Base-by-base conservation (phyloP, 1,140 invertebrate genomes). In the Adelges cooleyi region DNA sequence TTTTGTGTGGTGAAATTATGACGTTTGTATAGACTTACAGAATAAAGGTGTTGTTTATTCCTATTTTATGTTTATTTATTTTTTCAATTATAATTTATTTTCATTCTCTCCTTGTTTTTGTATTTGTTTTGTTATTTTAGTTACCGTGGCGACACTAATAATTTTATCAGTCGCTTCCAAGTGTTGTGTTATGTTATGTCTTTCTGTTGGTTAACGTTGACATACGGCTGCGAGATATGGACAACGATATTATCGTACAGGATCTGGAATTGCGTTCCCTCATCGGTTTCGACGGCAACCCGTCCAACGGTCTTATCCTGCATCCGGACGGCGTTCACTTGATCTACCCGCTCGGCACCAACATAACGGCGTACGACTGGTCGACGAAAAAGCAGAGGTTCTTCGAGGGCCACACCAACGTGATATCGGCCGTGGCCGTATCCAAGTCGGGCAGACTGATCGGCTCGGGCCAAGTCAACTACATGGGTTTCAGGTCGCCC, bases 391-490 rank as follows among this genome's bases (percentile, higher is more conserved):
- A 82, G 69, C 89, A 92, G 74, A 73, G 76, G 48, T 91, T 92
- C 72, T 78, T 95, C 27, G 81, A 82, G 44, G 90, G 90, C 0
- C 92, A 95, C 71, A 85, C 85, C 0, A 90, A 93, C 75, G 81
- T 82, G 48, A 85, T 96, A 38, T 87, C 90, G 0, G 83, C 89
- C 29, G 75, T 96, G 13, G 84, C 85, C 62, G 71, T 95, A 8
- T 93, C 91, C 46, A 79, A 80, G 2, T 79, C 80, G 68, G 92
- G 92, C 42, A 83, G 83, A 25, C 90, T 84, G 70, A 75, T 95
- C 36, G 92, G 88, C 20, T 91, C 90, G 10, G 92, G 92, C 0
- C 90, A 94, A 75, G 82, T 89, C 11, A 95, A 88, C 72, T 85
- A 92, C 71, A 89, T 91, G 73, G 92, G 91, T 6, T 94, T 93